Evolutionary conservation across 1,140 invertebrate genomes (phyloP).

Genomic region (Halesus radiatus): DNA sequence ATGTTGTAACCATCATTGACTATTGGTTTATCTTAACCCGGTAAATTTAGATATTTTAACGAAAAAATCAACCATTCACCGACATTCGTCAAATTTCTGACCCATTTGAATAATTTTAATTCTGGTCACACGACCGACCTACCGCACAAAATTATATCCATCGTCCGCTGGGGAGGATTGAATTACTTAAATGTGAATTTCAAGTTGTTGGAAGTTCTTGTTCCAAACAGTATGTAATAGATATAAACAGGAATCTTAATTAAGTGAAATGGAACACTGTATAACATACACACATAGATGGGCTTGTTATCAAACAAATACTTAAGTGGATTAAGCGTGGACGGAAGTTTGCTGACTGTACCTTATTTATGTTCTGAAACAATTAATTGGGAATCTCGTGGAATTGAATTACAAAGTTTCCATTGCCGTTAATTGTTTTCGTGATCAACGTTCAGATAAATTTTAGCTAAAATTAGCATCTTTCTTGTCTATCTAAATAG

Average conservation of each 20-base stretch:
- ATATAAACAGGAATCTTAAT: slow-evolving; percentile 32
- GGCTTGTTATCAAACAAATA: slow-evolving; percentile 14
- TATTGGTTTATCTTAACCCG: too few species aligned
- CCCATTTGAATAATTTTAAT: not conserved
- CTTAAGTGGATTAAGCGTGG: slow-evolving; percentile 20
- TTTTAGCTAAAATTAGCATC: not conserved
- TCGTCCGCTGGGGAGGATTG: slow-evolving; percentile 1
- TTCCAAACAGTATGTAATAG: slow-evolving; percentile 14
- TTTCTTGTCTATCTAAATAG: not conserved
- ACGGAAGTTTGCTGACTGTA: not conserved
- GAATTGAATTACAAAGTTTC: not conserved
- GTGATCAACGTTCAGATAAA: not conserved
- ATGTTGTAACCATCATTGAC: too few species aligned
- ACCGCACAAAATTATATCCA: not conserved
- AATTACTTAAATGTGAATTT: slow-evolving; percentile 32
- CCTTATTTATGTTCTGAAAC: not conserved
- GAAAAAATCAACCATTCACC: too few species aligned
- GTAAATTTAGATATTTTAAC: too few species aligned
- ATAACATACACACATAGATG: not conserved
- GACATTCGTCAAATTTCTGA: too few species aligned
- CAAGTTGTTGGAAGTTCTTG: slow-evolving; percentile 25
- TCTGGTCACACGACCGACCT: not conserved
- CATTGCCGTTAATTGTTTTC: not conserved
- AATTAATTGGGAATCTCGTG: not conserved
- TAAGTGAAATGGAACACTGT: slow-evolving; percentile 24